Base-by-base conservation (phyloP, 1,140 invertebrate genomes). In the Cepaea nemoralis region DNA sequence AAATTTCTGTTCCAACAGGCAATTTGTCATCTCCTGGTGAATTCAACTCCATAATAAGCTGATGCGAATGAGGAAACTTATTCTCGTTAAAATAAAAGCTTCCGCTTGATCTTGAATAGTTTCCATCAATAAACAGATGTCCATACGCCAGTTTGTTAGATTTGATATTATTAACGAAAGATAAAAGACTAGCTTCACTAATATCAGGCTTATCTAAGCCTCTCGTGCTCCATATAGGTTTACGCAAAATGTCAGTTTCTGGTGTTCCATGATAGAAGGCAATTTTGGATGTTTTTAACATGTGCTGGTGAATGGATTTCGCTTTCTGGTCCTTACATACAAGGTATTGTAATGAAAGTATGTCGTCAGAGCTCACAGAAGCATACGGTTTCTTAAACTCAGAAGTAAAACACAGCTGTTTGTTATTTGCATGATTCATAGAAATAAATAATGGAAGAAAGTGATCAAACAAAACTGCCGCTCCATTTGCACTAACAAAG, bases 71-170 rank as follows among this genome's bases (percentile, higher is more conserved):
- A 0, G 94, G 93, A 90, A 98, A 97, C 88, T 95, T 95, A 0
- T 88, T 91, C 3, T 90, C 89, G 85, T 96, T 93, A 83, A 97
- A 95, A 27, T 91, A 92, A 24, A 95, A 92, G 31, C 95, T 95
- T 5, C 97, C 97, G 86, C 97, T 97, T 86, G 95, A 95, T 37
- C 93, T 94, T 88, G 97, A 96, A 96, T 96, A 98, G 8, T 94
- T 93, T 87, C 97, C 96, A 88, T 97, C 96, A 66, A 98, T 95
- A 92, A 97, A 96, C 96, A 95, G 81, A 94, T 97, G 95, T 82
- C 95, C 95, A 87, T 94, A 84, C 74, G 63, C 75, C 48, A 83
- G 45, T 0, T 80, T 77, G 33, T 95, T 86, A 0, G 92, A 87
- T 0, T 92, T 83, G 67, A 98, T 96, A 84, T 95, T 92, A 59